Percentiles rank a stretch among this genome's conserved stretches.
These are phyloP conservation scores for Papilio gigon DNA, from an alignment of 2,888 invertebrate genomes.

Conservation along the genomic window DNA sequence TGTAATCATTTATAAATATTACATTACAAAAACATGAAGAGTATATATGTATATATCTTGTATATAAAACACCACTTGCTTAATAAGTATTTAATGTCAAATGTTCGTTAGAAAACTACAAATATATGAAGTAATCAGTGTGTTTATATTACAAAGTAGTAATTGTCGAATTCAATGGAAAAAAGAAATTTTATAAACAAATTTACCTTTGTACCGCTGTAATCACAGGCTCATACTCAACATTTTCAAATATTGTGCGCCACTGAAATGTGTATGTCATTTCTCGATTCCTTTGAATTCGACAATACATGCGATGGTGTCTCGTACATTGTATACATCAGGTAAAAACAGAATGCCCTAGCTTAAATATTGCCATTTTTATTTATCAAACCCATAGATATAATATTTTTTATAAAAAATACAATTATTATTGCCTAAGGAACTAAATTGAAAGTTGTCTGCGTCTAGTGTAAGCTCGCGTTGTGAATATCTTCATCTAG, in stretches of 20 bases:
- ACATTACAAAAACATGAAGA: slow-evolving; percentile 52
- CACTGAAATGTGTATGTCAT: too few species aligned
- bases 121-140: slow-evolving; percentile 12
- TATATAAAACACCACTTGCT: slow-evolving; percentile 54
- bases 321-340: background rate
- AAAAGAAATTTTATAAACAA: too few species aligned
- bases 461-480: slow-evolving; percentile 28
- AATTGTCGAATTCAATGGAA: too few species aligned
- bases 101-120: slow-evolving; percentile 47
- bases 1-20: slow-evolving; percentile 42
- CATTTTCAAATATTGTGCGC: too few species aligned
- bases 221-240: too few species aligned
- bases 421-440: slow-evolving; percentile 37
- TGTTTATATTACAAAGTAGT: background rate
- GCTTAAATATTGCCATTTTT: background rate
- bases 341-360: slow-evolving; percentile 14
- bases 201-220: too few species aligned
- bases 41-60: slow-evolving; percentile 52
- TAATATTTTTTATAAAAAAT: slow-evolving; percentile 29
- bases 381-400: slow-evolving; percentile 24
- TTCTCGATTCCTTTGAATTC: too few species aligned
- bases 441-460: slow-evolving; percentile 3
- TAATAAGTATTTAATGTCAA: slow-evolving; percentile 39
- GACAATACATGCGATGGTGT: slow-evolving; percentile 5
- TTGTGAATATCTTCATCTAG: slow-evolving; percentile 8